Evolutionary conservation across 1,140 invertebrate genomes (phyloP).

Genomic region (Steinernema feltiae): DNA sequence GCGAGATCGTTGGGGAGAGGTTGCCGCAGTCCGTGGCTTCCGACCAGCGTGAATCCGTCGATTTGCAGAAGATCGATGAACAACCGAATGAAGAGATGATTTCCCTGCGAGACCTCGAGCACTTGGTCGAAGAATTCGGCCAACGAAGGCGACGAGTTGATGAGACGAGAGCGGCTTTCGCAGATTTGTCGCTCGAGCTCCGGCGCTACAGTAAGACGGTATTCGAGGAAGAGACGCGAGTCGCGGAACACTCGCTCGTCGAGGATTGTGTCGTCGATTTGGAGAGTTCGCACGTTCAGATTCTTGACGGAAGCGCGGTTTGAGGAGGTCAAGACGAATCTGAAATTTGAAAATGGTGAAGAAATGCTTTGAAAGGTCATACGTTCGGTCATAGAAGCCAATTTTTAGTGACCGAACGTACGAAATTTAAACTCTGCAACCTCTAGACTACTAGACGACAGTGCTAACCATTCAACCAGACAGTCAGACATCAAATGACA

Average conservation of each 20-base stretch:
- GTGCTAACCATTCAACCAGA: no score
- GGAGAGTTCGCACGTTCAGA: constrained; percentile 66
- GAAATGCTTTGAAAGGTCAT: background rate
- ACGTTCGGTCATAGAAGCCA: background rate
- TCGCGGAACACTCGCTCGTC: constrained; percentile 43
- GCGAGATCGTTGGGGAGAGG: constrained; percentile 78
- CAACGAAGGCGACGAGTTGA: constrained; percentile 60
- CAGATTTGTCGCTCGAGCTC: constrained; percentile 71
- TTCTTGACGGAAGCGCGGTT: background rate
- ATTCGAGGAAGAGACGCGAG: constrained; percentile 72
- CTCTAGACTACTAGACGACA: no score
- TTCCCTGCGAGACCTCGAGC: constrained; percentile 74
- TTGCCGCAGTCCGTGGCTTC: constrained; percentile 78
- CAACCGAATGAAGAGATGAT: constrained; percentile 82
- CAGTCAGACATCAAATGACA: no score
- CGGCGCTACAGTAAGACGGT: constrained; percentile 72
- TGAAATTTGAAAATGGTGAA: background rate
- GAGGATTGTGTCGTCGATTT: constrained; percentile 60
- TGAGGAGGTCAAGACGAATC: background rate
- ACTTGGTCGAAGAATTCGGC: constrained; percentile 77
- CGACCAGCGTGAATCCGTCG: constrained; percentile 82
- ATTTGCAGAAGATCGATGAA: constrained; percentile 86
- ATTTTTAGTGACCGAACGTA: background rate
- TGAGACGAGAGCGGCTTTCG: constrained; percentile 63
- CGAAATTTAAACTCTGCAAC: background rate